phyloP scores from a whole-genome alignment of 2,113 vertebrate species.

The Apeltes quadracus region DNA sequence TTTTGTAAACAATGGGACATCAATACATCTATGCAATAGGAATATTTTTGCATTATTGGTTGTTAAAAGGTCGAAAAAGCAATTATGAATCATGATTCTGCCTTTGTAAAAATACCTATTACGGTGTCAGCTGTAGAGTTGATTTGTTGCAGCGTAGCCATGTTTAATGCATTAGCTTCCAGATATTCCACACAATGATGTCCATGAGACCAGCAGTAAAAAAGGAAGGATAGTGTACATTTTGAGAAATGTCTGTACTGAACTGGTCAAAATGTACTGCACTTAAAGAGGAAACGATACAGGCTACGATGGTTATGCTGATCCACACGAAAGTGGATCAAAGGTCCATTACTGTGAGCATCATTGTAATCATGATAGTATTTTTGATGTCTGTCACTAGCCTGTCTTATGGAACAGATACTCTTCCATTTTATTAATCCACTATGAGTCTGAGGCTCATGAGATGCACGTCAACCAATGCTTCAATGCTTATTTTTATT shows the following conservation, averaged over 20 bases:
- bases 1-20: not conserved
- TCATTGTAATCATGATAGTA: not conserved
- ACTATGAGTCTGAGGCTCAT: not conserved
- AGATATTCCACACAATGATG: conserved; percentile 56
- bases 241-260: conserved; percentile 37
- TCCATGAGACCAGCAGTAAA: conserved; percentile 41
- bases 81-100: conserved; percentile 11
- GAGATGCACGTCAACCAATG: not conserved
- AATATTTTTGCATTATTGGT: conserved; percentile 1
- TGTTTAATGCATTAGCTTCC: conserved; percentile 37
- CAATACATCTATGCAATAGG: not conserved
- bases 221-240: conserved; percentile 35
- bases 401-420: not conserved
- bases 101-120: not conserved
- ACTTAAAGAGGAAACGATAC: conserved; percentile 24
- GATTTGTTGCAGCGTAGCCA: conserved; percentile 47
- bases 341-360: not conserved
- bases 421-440: not conserved
- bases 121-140: conserved; percentile 18
- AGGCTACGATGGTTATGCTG: not conserved
- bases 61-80: not conserved
- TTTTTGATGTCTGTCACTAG: not conserved
- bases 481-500: not conserved
- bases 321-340: conserved; percentile 5
- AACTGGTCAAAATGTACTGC: conserved; percentile 31